A percentile compares a stretch with the other conserved stretches of the same genome.
phyloP scores from a whole-genome alignment of 2,797 vertebrate species.

The Peromyscus melanophrys region DNA sequence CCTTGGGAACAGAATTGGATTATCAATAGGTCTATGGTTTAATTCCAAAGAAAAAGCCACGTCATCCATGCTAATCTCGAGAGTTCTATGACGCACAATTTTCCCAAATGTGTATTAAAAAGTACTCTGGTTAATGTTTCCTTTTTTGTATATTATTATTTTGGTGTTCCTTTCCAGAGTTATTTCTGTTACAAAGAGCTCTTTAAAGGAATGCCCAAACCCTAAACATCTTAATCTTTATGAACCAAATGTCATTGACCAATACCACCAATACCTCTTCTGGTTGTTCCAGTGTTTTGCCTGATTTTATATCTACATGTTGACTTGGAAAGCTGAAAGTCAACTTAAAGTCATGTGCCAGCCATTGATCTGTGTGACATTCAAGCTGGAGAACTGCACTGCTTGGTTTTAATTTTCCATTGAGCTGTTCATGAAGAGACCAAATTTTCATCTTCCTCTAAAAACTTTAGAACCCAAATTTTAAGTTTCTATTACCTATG shows the following conservation, averaged over 20 bases:
- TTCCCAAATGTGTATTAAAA: not conserved
- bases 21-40: not conserved
- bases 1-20: not conserved
- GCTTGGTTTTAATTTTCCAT: not conserved
- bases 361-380: not conserved
- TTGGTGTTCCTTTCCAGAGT: not conserved
- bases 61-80: not conserved
- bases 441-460: not conserved
- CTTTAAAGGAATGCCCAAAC: not conserved
- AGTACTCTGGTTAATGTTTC: not conserved
- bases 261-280: not conserved
- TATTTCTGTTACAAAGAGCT: not conserved
- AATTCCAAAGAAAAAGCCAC: not conserved
- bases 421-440: not conserved
- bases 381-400: not conserved
- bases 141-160: not conserved
- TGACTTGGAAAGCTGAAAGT: not conserved
- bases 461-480: not conserved
- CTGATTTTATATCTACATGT: not conserved
- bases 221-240: not conserved
- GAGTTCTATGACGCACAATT: not conserved
- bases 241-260: not conserved
- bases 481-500: not conserved
- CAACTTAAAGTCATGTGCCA: not conserved
- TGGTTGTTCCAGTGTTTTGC: too few relatives aligned